These are phyloP conservation scores for Uria aalge DNA, from an alignment of 2,113 vertebrate genomes.

Conservation along the genomic window DNA sequence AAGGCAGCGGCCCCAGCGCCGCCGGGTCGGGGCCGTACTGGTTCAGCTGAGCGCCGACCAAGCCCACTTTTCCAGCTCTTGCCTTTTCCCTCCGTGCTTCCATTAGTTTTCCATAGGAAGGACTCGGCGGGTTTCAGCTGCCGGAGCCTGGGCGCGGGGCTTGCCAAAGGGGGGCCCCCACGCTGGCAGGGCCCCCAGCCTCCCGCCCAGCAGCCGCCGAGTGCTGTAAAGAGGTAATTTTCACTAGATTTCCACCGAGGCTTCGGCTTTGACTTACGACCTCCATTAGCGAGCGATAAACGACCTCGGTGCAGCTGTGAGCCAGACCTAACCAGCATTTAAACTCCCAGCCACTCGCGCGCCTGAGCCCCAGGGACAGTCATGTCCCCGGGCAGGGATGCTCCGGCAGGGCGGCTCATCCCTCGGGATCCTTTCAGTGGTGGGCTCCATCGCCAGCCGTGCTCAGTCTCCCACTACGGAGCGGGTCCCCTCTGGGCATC, in stretches of 20 bases:
- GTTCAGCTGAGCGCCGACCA: not conserved
- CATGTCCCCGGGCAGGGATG: fast-evolving
- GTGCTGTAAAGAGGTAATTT: not conserved
- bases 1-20: not conserved
- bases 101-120: not conserved
- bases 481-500: not conserved
- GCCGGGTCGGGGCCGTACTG: fast-evolving
- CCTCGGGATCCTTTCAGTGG: not conserved
- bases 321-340: not conserved
- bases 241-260: not conserved
- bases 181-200: not conserved
- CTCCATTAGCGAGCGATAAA: not conserved
- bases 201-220: not conserved
- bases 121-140: fast-evolving
- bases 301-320: not conserved
- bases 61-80: not conserved
- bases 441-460: fast-evolving
- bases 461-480: fast-evolving
- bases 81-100: not conserved
- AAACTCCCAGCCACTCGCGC: not conserved
- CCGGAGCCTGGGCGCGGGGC: not conserved
- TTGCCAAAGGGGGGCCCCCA: not conserved
- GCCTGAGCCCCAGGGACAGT: fast-evolving
- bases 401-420: not conserved
- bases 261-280: not conserved